A percentile compares a stretch with the other conserved stretches of the same genome.
Conservation (phyloP, 2,113 vertebrate genomes). For the Heteronetta atricapilla region DNA sequence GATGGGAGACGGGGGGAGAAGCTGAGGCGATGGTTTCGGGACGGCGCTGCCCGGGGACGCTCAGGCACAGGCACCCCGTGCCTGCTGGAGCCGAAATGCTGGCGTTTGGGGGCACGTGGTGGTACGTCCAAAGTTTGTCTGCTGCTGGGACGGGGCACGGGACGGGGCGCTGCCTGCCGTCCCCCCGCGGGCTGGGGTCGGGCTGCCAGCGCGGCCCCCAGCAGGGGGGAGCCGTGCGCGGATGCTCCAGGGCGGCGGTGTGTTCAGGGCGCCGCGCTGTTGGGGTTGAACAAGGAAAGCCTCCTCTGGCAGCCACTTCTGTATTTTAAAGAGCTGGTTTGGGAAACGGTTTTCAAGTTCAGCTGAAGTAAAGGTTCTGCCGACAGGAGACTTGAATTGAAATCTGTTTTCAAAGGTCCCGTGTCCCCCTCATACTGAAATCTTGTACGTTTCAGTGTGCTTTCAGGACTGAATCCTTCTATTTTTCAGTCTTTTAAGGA, state of each 20-base stretch:
- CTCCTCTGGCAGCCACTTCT: not conserved
- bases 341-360: not conserved
- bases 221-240: no score
- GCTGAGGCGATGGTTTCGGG: not conserved
- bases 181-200: no score
- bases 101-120: no score
- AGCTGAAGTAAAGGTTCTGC: not conserved
- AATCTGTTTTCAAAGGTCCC: not conserved
- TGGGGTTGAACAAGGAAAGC: no score
- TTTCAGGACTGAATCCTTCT: not conserved
- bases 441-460: not conserved
- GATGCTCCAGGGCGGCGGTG: no score
- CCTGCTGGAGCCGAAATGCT: not conserved
- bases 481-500: not conserved
- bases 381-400: not conserved
- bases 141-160: no score
- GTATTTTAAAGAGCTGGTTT: not conserved
- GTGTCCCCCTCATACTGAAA: fast-evolving
- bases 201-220: no score
- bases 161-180: no score
- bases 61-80: not conserved
- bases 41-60: not conserved
- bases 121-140: no score
- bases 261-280: no score
- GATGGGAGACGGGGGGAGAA: not conserved